Evolutionary conservation across 37 sponge, comb jelly and placozoan species (phyloP).

Genomic region (Eunapius fragilis): DNA sequence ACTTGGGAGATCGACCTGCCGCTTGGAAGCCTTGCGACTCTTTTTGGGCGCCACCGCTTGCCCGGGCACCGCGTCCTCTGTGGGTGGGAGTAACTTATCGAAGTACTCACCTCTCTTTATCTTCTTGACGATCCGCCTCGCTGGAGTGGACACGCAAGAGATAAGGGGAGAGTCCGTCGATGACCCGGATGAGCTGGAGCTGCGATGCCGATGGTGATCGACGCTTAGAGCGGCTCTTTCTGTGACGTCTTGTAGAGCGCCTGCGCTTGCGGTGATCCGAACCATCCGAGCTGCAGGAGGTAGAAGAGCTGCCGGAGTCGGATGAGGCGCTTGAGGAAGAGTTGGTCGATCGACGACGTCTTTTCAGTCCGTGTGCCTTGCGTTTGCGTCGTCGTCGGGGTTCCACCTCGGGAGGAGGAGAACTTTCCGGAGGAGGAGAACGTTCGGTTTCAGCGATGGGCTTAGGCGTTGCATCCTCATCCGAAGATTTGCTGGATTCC

Average conservation of each 20-base stretch:
- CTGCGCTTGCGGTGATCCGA: neutral
- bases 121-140: neutral
- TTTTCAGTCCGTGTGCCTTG: neutral
- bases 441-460: neutral
- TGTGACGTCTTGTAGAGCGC: neutral
- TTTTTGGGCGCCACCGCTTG: slow-evolving; percentile 1
- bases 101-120: slow-evolving; percentile 35
- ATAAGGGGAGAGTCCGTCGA: neutral
- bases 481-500: neutral
- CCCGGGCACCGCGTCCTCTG: neutral
- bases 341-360: neutral
- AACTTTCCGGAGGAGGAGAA: neutral
- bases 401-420: neutral
- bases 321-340: neutral
- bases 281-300: neutral
- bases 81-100: slow-evolving; percentile 16
- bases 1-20: slow-evolving; percentile 17
- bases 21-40: slow-evolving; percentile 1
- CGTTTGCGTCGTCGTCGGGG: neutral
- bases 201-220: neutral
- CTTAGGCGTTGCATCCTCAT: neutral
- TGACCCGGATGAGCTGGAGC: neutral
- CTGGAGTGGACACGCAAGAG: slow-evolving; percentile 4
- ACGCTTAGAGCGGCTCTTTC: neutral
- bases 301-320: neutral